Evolutionary conservation across 2,888 invertebrate species (phyloP).

Genomic region (Phrixothrix hirtus): DNA sequence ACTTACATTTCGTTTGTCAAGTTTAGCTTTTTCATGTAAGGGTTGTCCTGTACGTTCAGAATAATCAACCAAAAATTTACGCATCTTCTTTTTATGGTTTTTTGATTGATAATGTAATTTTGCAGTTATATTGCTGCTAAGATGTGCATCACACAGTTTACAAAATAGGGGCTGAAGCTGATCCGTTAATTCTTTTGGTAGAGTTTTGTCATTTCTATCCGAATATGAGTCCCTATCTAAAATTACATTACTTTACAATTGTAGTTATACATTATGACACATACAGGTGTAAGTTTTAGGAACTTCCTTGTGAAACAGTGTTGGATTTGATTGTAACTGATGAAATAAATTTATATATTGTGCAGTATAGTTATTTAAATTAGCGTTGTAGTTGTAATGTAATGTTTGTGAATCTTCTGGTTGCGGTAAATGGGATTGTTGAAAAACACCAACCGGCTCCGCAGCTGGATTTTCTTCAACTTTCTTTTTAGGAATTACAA

Average conservation of each 20-base stretch:
- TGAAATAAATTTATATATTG: too few relatives aligned
- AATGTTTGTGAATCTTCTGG: too few relatives aligned
- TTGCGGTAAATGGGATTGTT: too few relatives aligned
- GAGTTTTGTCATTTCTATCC: conserved; percentile 46
- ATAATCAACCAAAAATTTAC: conserved; percentile 56
- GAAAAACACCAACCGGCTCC: too few relatives aligned
- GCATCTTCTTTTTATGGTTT: conserved; percentile 60
- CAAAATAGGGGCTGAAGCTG: conserved; percentile 59
- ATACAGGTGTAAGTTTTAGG: too few relatives aligned
- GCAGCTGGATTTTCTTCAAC: not conserved
- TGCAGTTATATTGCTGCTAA: conserved; percentile 57
- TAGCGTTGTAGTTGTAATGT: too few relatives aligned
- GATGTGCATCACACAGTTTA: conserved; percentile 56
- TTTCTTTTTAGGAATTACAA: not conserved
- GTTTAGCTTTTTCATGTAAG: conserved; percentile 47
- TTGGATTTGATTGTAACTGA: too few relatives aligned
- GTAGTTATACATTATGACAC: too few relatives aligned
- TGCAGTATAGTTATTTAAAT: too few relatives aligned
- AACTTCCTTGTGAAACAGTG: too few relatives aligned
- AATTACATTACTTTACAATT: too few relatives aligned
- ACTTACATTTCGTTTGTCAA: not conserved
- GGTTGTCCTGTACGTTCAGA: conserved; percentile 53
- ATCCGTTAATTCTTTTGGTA: conserved; percentile 55
- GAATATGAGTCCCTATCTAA: conserved; percentile 43
- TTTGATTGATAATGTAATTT: conserved; percentile 61